Evolutionary conservation across 2,797 vertebrate species (phyloP).

Genomic region (Adrianichthys oophorus): DNA sequence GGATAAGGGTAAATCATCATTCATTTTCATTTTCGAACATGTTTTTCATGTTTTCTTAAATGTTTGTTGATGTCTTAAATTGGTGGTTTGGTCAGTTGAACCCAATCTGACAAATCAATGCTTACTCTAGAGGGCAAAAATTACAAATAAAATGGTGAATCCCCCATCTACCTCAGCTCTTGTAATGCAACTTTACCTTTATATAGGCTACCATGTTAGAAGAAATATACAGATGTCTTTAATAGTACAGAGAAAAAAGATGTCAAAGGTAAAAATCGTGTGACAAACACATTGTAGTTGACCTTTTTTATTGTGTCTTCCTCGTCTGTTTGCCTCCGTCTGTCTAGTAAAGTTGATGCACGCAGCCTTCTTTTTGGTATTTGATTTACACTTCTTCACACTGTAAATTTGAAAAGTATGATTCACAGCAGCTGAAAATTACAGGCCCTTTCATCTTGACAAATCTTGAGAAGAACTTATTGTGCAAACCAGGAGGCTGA

Average conservation of each 20-base stretch:
- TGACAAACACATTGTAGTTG: constrained; percentile 2
- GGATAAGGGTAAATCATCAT: too few species aligned
- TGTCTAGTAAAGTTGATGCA: constrained; percentile 18
- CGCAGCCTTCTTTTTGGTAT: constrained; percentile 25
- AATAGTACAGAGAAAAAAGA: constrained; percentile 53
- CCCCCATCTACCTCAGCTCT: too few species aligned
- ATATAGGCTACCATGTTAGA: too few species aligned
- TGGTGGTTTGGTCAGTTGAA: too few species aligned
- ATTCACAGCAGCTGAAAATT: constrained; percentile 54
- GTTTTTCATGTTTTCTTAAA: too few species aligned
- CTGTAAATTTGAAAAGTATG: constrained; percentile 50
- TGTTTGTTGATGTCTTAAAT: too few species aligned
- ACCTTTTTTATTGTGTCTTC: constrained; percentile 16
- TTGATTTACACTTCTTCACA: constrained; percentile 22
- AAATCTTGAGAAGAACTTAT: constrained; percentile 43
- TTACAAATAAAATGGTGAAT: too few species aligned
- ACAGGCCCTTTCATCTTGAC: constrained; percentile 47
- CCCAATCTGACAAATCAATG: too few species aligned
- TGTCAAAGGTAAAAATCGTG: constrained; percentile 51
- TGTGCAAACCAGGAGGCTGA: constrained; percentile 48
- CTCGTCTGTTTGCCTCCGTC: constrained; percentile 12
- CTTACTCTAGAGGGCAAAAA: too few species aligned
- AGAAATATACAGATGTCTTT: constrained; percentile 38
- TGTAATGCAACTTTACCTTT: too few species aligned
- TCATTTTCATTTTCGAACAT: too few species aligned